Percentiles rank a stretch among this genome's conserved stretches.
Evolutionary conservation across 2,113 vertebrate genomes (phyloP).

Genomic region (Electrona antarctica): DNA sequence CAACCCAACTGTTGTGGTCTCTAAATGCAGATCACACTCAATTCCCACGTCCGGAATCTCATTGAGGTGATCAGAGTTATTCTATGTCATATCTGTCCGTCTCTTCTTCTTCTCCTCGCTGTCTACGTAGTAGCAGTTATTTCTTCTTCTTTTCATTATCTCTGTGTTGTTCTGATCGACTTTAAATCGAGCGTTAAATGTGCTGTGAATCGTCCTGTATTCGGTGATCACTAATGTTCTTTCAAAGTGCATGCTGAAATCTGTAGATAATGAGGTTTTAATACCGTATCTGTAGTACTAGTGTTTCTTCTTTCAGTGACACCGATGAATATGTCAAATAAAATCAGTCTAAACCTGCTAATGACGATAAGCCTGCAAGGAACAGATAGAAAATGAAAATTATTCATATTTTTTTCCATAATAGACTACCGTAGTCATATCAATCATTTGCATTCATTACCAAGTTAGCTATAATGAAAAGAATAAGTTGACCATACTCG

Average conservation of each 20-base stretch:
- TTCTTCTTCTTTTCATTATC: constrained; percentile 1
- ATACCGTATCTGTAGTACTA: background rate
- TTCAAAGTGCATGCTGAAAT: constrained; percentile 50
- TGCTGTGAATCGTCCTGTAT: constrained; percentile 24
- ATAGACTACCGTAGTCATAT: too few species aligned
- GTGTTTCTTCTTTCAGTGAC: background rate
- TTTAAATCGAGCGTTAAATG: constrained; percentile 27
- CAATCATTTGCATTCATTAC: too few species aligned
- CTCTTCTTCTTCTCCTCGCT: constrained; percentile 26
- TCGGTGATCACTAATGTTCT: constrained; percentile 33
- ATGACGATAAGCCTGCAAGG: too few species aligned
- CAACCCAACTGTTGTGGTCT: constrained; percentile 47
- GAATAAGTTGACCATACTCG: too few species aligned
- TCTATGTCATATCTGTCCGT: constrained; percentile 53
- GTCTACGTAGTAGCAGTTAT: background rate
- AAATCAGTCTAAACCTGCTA: too few species aligned
- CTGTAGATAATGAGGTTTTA: background rate
- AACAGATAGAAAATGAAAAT: too few species aligned
- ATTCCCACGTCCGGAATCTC: constrained; percentile 84
- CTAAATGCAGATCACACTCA: constrained; percentile 84
- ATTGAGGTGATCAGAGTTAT: constrained; percentile 85
- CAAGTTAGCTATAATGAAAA: too few species aligned
- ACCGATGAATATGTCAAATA: background rate
- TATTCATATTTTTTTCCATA: too few species aligned
- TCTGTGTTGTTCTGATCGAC: constrained; percentile 20